Base-by-base conservation (phyloP, 2,797 vertebrate genomes). In the Gymnocypris eckloni region DNA sequence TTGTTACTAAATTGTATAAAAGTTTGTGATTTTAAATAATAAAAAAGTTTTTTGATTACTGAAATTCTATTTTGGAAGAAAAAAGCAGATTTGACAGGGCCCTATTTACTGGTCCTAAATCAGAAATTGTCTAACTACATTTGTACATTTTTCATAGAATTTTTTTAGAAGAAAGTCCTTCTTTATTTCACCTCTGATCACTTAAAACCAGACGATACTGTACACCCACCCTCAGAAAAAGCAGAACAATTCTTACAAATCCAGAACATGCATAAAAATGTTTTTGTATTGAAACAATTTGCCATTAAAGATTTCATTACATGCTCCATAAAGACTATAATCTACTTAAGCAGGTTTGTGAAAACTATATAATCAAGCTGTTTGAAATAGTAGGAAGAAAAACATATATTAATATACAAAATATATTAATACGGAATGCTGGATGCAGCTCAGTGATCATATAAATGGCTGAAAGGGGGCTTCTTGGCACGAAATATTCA, bases 261-360 rank as follows among this genome's bases (percentile, higher is more conserved):
- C 81, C 83, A 88, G 56, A 12, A 33, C 39, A 82, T n/a, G 54
- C 78, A 72, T 85, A 79, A 89, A 67, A 89, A 81, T 90, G 28
- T 43, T 43, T 43, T 43, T 82, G 56, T 43, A 76, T 69, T 75
- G 20, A 83, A 86, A 87, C 41, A 59, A 89, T 85, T 77, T 15
- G 37, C 88, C 64, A 84, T 87, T 86, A 82, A 79, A 85, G 80
- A 87, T 90, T 90, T 90, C 79, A 90, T 90, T 89, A 89, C 85
- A 89, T 87, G 86, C 81, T 88, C 86, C 86, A 88, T 89, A 86
- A 87, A 75, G 87, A 88, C 72, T n/a, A 54, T 89, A 91, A 87
- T 41, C 28, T 86, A 87, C 73, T 86, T 88, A 87, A 70, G 50
- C 72, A 70, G 83, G 88, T 72, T 88, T 67, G 86, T 56, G 72